These are phyloP conservation scores for Camelus dromedarius DNA, from an alignment of 2,113 vertebrate species.

Conservation along the genomic window DNA sequence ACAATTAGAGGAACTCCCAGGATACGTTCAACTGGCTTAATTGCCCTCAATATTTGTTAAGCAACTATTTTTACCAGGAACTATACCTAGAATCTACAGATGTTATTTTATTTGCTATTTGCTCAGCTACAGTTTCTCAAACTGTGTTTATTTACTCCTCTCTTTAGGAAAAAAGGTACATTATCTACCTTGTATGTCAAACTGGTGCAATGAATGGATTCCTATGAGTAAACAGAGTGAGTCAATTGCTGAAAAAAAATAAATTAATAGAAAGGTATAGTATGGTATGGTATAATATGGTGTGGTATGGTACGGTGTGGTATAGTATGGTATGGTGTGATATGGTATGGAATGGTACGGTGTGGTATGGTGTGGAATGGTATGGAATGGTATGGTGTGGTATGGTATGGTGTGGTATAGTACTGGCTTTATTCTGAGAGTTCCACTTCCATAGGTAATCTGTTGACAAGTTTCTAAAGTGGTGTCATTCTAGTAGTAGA, in stretches of 20 bases:
- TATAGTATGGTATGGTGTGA: neutral
- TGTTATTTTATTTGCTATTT: constrained; percentile 41
- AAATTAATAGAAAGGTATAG: neutral
- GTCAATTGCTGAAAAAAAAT: neutral
- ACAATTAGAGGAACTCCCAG: neutral
- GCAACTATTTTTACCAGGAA: constrained; percentile 32
- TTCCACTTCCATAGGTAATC: neutral
- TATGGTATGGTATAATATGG: neutral
- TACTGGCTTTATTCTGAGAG: neutral
- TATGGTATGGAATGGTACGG: neutral
- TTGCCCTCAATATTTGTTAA: neutral
- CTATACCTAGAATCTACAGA: neutral
- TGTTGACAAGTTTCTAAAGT: neutral
- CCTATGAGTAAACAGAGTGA: neutral
- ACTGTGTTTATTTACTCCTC: neutral
- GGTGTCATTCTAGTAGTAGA: neutral
- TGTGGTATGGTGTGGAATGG: neutral
- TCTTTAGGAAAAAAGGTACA: neutral
- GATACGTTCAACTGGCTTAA: constrained; percentile 23
- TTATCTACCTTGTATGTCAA: neutral
- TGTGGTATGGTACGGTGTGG: too few relatives aligned
- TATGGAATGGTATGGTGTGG: neutral
- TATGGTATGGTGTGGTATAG: neutral
- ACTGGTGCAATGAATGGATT: neutral
- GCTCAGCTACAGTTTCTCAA: constrained; percentile 1